Evolutionary conservation across 2,888 invertebrate genomes (phyloP).

Genomic region (Pegoplata infirma): DNA sequence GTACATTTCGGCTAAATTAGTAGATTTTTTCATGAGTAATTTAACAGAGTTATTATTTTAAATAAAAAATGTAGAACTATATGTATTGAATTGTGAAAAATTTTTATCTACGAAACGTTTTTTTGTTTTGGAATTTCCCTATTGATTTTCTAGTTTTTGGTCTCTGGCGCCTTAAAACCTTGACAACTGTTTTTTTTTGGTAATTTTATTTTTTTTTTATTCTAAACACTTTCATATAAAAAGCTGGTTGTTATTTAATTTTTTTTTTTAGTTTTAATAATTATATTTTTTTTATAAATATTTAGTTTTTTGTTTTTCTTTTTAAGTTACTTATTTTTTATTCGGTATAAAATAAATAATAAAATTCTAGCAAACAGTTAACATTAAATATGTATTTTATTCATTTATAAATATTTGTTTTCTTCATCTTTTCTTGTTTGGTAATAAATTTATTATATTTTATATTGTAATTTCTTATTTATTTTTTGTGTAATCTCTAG

Average conservation of each 20-base stretch:
- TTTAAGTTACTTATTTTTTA: conserved; percentile 2
- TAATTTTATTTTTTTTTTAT: conserved; percentile 30
- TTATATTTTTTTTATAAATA: conserved; percentile 21
- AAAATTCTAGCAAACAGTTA: conserved; percentile 64
- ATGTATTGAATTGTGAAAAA: too few relatives aligned
- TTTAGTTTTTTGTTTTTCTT: conserved; percentile 12
- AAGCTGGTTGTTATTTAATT: conserved; percentile 29
- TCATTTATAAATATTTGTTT: too few relatives aligned
- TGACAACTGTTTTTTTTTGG: conserved; percentile 19
- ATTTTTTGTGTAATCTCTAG: background rate
- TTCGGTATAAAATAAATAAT: conserved; percentile 62
- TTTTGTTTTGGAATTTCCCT: background rate
- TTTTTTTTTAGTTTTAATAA: conserved; percentile 10
- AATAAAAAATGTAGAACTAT: background rate
- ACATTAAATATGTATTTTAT: conserved; percentile 59
- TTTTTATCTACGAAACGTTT: conserved; percentile 6
- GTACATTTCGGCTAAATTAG: too few relatives aligned
- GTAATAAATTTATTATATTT: conserved; percentile 3
- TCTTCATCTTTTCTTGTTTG: background rate
- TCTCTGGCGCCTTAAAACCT: conserved; percentile 47
- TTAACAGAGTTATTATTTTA: background rate
- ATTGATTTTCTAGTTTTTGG: conserved; percentile 26
- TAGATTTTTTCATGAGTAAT: too few relatives aligned
- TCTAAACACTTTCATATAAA: conserved; percentile 54
- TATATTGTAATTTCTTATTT: background rate